A percentile compares a stretch with the other conserved stretches of the same genome.
These are phyloP conservation scores for Thumatha senex DNA, from an alignment of 2,888 invertebrate genomes.

Conservation along the genomic window DNA sequence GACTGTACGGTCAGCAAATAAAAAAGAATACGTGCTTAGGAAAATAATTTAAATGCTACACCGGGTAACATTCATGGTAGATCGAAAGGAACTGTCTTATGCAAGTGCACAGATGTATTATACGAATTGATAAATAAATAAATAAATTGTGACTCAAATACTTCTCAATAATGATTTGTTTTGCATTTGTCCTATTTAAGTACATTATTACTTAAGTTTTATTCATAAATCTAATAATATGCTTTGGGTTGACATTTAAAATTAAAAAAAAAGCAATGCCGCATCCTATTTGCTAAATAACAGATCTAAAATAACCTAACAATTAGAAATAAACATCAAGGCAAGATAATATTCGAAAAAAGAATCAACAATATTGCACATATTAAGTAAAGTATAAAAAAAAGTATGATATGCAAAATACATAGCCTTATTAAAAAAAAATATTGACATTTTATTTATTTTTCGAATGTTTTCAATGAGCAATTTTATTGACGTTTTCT, in stretches of 20 bases:
- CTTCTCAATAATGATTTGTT: constrained; percentile 19
- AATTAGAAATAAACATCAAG: constrained; percentile 49
- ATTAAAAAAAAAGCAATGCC: constrained; percentile 29
- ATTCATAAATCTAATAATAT: constrained; percentile 40
- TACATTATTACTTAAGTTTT: constrained; percentile 31
- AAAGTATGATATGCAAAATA: constrained; percentile 64
- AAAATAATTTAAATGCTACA: too few species aligned
- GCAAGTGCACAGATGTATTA: too few species aligned
- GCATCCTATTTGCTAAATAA: constrained; percentile 24
- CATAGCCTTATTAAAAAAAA: constrained; percentile 48
- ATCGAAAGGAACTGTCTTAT: too few species aligned
- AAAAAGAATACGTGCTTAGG: too few species aligned
- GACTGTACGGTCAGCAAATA: too few species aligned
- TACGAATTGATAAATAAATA: too few species aligned
- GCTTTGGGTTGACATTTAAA: constrained; percentile 52
- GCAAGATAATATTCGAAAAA: constrained; percentile 57
- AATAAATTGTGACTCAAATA: too few species aligned
- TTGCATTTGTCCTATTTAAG: constrained; percentile 15
- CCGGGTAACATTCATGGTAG: too few species aligned
- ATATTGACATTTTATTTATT: constrained; percentile 7
- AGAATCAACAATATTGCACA: constrained; percentile 67
- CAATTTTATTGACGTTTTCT: constrained; percentile 21
- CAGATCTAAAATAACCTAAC: constrained; percentile 40
- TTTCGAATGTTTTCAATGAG: constrained; percentile 34
- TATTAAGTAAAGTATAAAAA: constrained; percentile 24